Evolutionary conservation across 2,113 vertebrate species (phyloP).

Genomic region (Abramis brama): DNA sequence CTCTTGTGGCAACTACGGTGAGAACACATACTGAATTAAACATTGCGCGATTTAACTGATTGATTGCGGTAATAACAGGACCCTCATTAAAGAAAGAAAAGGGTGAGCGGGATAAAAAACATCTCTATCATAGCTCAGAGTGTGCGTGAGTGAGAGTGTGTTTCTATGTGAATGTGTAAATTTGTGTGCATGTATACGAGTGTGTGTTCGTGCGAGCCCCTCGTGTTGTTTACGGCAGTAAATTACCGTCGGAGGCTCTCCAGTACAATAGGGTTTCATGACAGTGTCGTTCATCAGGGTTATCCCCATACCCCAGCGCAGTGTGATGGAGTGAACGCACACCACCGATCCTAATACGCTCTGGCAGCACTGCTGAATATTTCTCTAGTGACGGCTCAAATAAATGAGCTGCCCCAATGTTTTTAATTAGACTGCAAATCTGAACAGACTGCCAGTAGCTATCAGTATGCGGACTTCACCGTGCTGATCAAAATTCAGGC

Average conservation of each 20-base stretch:
- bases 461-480: background rate
- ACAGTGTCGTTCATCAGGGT: slow-evolving; percentile 91
- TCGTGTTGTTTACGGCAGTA: slow-evolving; percentile 95
- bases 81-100: slow-evolving; percentile 97
- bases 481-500: background rate
- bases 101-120: slow-evolving; percentile 74
- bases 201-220: slow-evolving; percentile 68
- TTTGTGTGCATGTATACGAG: slow-evolving; percentile 56
- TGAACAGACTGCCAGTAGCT: slow-evolving; percentile 35
- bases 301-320: slow-evolving; percentile 60
- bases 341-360: slow-evolving; percentile 91
- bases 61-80: slow-evolving; percentile 99
- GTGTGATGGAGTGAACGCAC: slow-evolving; percentile 86
- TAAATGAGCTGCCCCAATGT: slow-evolving; percentile 81
- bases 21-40: slow-evolving; percentile 99
- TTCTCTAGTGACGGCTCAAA: slow-evolving; percentile 87
- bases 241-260: slow-evolving; percentile 83
- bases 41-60: slow-evolving; percentile 98
- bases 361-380: slow-evolving; percentile 79
- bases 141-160: slow-evolving; percentile 68
- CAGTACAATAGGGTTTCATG: slow-evolving; percentile 87
- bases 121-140: slow-evolving; percentile 61
- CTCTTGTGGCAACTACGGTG: slow-evolving; percentile 92
- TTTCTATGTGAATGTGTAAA: slow-evolving; percentile 59
- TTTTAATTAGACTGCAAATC: slow-evolving; percentile 80